Percentiles rank a stretch among this genome's conserved stretches.
Conservation (phyloP, 2,888 invertebrate species). For the Gandaritis pyraliata region DNA sequence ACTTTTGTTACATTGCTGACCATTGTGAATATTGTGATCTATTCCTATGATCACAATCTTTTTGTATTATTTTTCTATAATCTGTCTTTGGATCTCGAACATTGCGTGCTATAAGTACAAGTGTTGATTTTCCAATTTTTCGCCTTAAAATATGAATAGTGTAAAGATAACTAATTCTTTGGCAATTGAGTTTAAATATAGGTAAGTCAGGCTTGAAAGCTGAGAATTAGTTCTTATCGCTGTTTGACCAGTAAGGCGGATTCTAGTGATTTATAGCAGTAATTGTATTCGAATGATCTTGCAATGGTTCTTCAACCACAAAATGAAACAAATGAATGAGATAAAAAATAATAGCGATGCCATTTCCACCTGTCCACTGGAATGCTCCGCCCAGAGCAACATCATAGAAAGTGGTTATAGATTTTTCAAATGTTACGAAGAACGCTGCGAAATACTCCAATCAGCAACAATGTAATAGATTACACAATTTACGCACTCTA, state of each 20-base stretch:
- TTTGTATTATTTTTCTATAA: slow-evolving; percentile 3
- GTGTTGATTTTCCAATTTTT: too few relatives aligned
- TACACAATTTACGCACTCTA: slow-evolving; percentile 26
- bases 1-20: slow-evolving; percentile 39
- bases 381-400: slow-evolving; percentile 63
- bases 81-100: background rate
- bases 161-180: too few relatives aligned
- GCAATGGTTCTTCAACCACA: slow-evolving; percentile 54
- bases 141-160: too few relatives aligned
- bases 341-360: slow-evolving; percentile 57
- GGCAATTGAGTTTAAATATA: too few relatives aligned
- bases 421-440: slow-evolving; percentile 64
- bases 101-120: too few relatives aligned
- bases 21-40: slow-evolving; percentile 3
- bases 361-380: slow-evolving; percentile 67
- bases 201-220: too few relatives aligned
- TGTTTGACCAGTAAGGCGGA: too few relatives aligned
- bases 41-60: slow-evolving; percentile 2
- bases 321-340: slow-evolving; percentile 54
- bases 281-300: slow-evolving; percentile 55
- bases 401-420: slow-evolving; percentile 70
- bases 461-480: slow-evolving; percentile 35
- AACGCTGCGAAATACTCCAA: slow-evolving; percentile 33
- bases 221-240: too few relatives aligned
- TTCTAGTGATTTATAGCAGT: slow-evolving; percentile 32